These are phyloP conservation scores for Syncerus caffer DNA, from an alignment of 2,797 vertebrate species.

Conservation along the genomic window DNA sequence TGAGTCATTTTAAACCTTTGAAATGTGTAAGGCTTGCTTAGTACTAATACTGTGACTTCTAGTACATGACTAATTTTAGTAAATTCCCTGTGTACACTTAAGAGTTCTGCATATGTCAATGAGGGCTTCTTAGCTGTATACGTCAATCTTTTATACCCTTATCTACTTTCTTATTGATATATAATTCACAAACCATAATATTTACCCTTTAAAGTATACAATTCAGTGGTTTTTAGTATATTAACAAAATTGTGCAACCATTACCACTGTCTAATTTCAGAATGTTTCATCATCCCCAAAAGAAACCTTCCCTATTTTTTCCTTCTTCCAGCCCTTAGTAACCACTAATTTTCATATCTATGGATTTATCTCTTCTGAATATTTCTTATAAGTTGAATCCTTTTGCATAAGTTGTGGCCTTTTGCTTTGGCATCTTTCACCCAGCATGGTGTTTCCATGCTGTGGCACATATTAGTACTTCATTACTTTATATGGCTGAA, in stretches of 20 bases:
- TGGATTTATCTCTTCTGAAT: not conserved
- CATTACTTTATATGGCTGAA: not conserved
- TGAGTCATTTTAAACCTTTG: not conserved
- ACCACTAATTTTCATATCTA: not conserved
- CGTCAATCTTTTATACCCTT: not conserved
- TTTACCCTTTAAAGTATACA: not conserved
- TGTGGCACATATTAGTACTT: not conserved
- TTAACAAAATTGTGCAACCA: not conserved
- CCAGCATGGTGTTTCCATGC: not conserved
- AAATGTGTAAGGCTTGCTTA: not conserved
- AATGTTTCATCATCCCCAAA: not conserved
- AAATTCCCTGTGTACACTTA: not conserved
- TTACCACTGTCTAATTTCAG: not conserved
- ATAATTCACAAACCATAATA: not conserved
- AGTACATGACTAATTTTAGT: not conserved
- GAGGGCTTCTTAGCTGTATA: not conserved
- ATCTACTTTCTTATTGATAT: not conserved
- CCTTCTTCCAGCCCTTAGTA: not conserved
- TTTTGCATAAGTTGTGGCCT: not conserved
- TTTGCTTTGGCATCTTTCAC: not conserved
- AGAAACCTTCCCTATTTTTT: not conserved
- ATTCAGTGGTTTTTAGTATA: not conserved
- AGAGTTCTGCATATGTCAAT: not conserved
- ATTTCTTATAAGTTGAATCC: not conserved
- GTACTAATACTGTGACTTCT: not conserved